Percentiles rank a stretch among this genome's conserved stretches.
These are phyloP conservation scores for Caenorhabditis sp. DNA, from an alignment of 2,888 invertebrate species.

Conservation along the genomic window DNA sequence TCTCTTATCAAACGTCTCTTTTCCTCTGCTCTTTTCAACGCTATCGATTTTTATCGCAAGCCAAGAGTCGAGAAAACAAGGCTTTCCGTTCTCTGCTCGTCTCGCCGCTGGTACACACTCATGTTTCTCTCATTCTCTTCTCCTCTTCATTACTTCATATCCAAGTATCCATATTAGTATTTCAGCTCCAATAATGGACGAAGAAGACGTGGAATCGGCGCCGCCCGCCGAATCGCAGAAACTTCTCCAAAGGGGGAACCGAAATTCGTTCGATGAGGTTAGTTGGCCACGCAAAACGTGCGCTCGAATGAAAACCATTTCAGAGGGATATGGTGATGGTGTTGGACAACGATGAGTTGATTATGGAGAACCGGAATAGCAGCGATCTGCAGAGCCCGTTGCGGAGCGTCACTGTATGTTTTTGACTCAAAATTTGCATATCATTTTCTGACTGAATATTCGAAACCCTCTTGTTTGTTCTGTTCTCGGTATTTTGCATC, in stretches of 20 bases:
- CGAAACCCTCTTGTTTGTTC: background rate
- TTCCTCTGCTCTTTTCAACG: too few relatives aligned
- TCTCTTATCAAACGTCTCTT: too few relatives aligned
- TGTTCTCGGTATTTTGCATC: background rate
- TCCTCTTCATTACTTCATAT: background rate
- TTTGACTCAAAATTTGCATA: background rate
- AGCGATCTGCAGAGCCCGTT: slow-evolving; percentile 64
- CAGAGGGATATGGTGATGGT: slow-evolving; percentile 60
- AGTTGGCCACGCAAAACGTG: slow-evolving; percentile 13
- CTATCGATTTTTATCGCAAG: slow-evolving; percentile 1
- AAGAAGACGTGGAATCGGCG: slow-evolving; percentile 49
- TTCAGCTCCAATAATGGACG: slow-evolving; percentile 31
- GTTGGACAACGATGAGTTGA: slow-evolving; percentile 57
- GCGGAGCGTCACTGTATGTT: slow-evolving; percentile 61
- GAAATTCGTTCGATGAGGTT: slow-evolving; percentile 49
- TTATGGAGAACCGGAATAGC: slow-evolving; percentile 56
- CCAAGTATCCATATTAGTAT: background rate
- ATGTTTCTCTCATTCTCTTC: background rate
- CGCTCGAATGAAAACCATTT: background rate
- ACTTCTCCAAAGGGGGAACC: slow-evolving; percentile 25
- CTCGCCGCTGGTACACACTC: too few relatives aligned
- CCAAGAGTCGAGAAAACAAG: background rate
- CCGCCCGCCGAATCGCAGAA: slow-evolving; percentile 39
- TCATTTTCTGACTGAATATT: too few relatives aligned
- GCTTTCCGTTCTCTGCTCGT: too few relatives aligned